Evolutionary conservation across 2,888 invertebrate genomes (phyloP), one percentile per base, ranked within the genome.

Genomic region (Notodonta dromedarius): DNA sequence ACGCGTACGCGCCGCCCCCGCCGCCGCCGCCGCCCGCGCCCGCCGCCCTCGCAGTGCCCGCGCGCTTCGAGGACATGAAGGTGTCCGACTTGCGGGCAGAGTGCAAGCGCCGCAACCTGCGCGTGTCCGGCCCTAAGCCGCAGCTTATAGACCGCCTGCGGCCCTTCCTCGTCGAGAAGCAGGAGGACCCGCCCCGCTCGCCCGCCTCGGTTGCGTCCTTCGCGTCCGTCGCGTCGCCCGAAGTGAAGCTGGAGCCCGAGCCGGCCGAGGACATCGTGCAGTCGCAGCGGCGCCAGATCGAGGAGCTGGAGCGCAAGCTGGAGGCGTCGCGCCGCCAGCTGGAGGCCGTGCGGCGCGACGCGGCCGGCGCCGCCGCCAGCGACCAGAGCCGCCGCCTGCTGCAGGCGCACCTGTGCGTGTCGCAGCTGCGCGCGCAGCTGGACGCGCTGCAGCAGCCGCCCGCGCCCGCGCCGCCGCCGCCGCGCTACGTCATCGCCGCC

Each of bases 71-170:
- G 86, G 98, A 98, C 82, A 98, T 99, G 97, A 98, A 98, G 94
- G 99, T 93, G 52, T 98, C 97, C 66, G 99, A 99, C 84, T 94
- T 99, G 73, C 98, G 98, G 86, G 97, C 97, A 62, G 99, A 99
- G 86, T 95, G 99, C 77, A 99, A 99, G 88, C 96, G 97, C 62
- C 95, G 99, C 57, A 98, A 97, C 87, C 93, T 99, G 65, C 98
- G 99, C 6, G 99, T 99, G 0, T 99, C 99, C 12, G 99, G 99
- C 0, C 97, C 99, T 0, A 99, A 99, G 85, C 98, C 98, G 9
- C 98, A 98, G 84, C 92, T 99, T 52, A 97, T 99, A 62, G 98
- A 99, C 85, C 95, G 99, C 52, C 92, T 99, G 61, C 97, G 97
- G 70, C 97, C 97, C 0, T 97, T 95, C 84, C 80, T 95, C 58